Evolutionary conservation across 2,797 vertebrate species (phyloP).

Genomic region (Sebastes wilsoni): DNA sequence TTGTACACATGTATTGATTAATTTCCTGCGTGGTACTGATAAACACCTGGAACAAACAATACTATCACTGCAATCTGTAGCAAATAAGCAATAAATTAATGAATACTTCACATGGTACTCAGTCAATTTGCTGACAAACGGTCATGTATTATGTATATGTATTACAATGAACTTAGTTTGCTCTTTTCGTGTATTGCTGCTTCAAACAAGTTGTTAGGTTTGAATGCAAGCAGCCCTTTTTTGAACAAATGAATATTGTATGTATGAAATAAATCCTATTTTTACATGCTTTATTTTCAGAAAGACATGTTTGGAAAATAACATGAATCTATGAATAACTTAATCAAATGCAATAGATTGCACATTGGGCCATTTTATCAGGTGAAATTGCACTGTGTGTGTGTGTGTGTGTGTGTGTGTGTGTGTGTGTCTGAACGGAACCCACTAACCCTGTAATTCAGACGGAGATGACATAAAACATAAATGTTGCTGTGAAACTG

Average conservation of each 20-base stretch:
- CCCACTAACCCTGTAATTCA: slow-evolving; percentile 43
- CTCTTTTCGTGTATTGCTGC: neutral
- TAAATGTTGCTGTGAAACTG: slow-evolving; percentile 9
- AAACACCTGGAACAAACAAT: neutral
- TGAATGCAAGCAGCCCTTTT: neutral
- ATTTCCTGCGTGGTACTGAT: neutral
- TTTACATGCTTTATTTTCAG: neutral
- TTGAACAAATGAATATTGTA: neutral
- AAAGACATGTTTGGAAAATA: neutral
- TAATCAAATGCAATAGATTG: neutral
- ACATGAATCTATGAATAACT: neutral
- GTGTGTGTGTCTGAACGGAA: neutral
- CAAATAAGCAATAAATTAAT: no score
- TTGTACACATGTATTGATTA: slow-evolving; percentile 1
- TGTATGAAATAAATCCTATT: neutral
- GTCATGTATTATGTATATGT: no score
- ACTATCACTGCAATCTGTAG: no score
- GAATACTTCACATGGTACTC: neutral
- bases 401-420: no score
- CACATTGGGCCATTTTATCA: neutral
- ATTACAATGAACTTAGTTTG: neutral
- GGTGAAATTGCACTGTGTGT: neutral
- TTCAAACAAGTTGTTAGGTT: neutral
- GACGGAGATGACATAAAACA: slow-evolving; percentile 9
- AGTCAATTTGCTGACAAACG: neutral